Evolutionary conservation across 2,888 invertebrate genomes (phyloP), one percentile per base, ranked within the genome.

Genomic region (Mythimna lalbum): DNA sequence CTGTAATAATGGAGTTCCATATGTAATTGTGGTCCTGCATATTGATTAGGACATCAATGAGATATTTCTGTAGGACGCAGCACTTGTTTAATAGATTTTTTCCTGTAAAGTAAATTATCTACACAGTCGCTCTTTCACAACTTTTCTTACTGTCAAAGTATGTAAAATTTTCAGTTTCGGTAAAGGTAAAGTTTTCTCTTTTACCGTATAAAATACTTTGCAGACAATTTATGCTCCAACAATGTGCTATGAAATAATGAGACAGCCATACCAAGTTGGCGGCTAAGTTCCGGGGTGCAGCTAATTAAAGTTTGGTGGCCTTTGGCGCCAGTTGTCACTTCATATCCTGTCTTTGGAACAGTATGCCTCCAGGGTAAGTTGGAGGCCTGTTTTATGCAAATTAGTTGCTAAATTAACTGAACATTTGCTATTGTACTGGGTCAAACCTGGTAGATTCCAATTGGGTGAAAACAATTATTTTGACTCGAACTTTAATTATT

Each of bases 281-380:
- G 67, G 31, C 39, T 65, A 80, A 82, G 77, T 81, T 83, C 79
- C 63, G 79, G 87, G 87, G 88, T 86, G 85, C 82, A 88, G 82
- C 86, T 90, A 91, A 92, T 93, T 93, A 90, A 92, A 92, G 86
- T 92, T 90, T 84, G 85, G 82, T 84, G 86, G 89, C 91, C 90
- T 90, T 82, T 79, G 80, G 86, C 89, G 85, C 79, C 87, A 86
- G 89, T 91, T 90, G 90, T 90, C 91, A 88, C 90, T 88, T 90
- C 88, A 88, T 87, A 90, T 90, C 89, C 88, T 87, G 89, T 81
- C 87, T 86, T 80, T 77, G 67, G 73, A 82, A 78, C 73, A 76
- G 56, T 67, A 59, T 73, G 81, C 76, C 77, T 78, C 69, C 70
- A 67, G 76, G 75, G 72, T 71, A 74, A 78, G 64, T 78, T 80